Evolutionary conservation across 2,113 vertebrate genomes (phyloP), one percentile per base, ranked within the genome.

Genomic region (Columbina picui): DNA sequence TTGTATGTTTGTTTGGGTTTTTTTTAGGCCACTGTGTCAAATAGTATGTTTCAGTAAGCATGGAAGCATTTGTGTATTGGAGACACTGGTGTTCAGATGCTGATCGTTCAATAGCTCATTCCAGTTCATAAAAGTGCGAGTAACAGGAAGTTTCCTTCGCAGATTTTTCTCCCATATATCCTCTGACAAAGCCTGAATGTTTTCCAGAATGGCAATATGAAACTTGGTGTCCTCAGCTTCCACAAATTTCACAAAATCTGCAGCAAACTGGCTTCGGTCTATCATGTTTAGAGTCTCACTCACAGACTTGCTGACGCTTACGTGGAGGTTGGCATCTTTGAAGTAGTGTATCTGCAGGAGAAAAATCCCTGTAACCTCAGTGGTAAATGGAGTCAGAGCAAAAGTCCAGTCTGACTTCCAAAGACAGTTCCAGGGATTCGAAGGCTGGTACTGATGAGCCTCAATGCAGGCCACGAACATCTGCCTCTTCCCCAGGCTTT

Each of bases 151-250:
- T 79, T 96, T 97, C 76, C 96, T 97, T 4, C 11, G n/a, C 26
- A 98, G 71, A 70, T 76, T 85, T 89, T 21, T 74, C 18, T 74
- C 74, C 64, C 85, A 73, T 65, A 63, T 77, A 77, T 97, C 70
- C 11, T 95, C 93, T 7, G 96, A 97, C 56, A 97, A 91, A 78
- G 91, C 63, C 80, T 97, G 96, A 59, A 97, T 56, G 69, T 96
- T 97, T 93, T 98, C 90, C 56, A 97, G 59, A 55, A 97, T 41
- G 13, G 80, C 91, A 63, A 7, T 25, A 74, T 96, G 97, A 95
- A 98, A 96, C 64, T 85, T 90, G 39, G 69, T 97, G 65, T 97
- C 97, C 89, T 98, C 95, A 7, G 91, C 82, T 96, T 97, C 96
- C 80, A 97, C 68, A 22, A 97, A 89, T 64, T 97, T 95, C 13